Evolutionary conservation across 2,888 invertebrate genomes (phyloP), one percentile per base, ranked within the genome.

Genomic region (Polietes domitor): DNA sequence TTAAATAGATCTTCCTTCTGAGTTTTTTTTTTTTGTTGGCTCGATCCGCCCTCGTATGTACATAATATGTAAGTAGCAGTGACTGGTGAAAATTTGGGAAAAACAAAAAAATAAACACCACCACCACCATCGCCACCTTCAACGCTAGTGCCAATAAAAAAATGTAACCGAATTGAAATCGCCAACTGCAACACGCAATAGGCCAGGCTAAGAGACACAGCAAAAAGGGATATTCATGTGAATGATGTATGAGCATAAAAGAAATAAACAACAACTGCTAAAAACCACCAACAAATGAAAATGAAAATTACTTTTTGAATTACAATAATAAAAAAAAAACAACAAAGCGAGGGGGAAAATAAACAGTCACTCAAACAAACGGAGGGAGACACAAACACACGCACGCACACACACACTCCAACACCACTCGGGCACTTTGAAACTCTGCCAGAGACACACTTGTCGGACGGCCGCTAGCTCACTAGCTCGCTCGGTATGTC

Each of bases 171-270:
- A 83, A 83, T 12, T 19, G 12, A 72, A 84, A 81, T 84, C 81
- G 81, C 84, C 84, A 84, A 84, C 84, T 84, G 84, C 68, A 79
- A 68, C 84, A 84, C 84, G 84, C 84, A 84, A 84, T 78, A 81
- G 78, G 76, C 41, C 65, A 63, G 32, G 5, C 32, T 7, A 37
- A 41, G 15, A 41, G 10, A 10, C 61, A 58, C 26, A 37, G 41
- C 21, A 43, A 21, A 68, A 61, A 77, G 26, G 47, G 68, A 41
- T 70, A 73, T 68, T 41, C 65, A 37, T 19, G 19, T 7, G 19
- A 43, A 43, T 43, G 43, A n/a, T 68, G 50, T 77, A 73, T 55
- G 19, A 65, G 75, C 61, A 73, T 78, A 41, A 65, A 65, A 21
- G 21, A 41, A 81, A 78, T 68, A 81, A 81, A 78, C 80, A 81